A percentile compares a stretch with the other conserved stretches of the same genome.
These are phyloP conservation scores for Morphnarchus princeps DNA, from an alignment of 2,113 vertebrate genomes.

Conservation along the genomic window DNA sequence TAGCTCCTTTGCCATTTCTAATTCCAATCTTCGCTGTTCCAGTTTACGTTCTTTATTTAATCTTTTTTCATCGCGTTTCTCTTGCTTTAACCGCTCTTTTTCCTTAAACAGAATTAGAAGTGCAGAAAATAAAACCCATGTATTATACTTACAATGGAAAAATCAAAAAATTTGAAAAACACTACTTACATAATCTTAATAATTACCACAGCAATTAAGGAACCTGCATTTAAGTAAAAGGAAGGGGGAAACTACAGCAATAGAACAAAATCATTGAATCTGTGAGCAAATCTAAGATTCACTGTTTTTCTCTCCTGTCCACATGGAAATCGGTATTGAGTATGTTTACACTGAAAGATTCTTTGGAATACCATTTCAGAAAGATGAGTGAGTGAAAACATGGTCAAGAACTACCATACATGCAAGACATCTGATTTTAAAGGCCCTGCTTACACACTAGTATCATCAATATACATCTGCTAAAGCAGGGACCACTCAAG, in stretches of 20 bases:
- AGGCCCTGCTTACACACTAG: not conserved
- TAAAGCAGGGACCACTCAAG: not conserved
- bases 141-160: not conserved
- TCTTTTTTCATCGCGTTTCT: slow-evolving; percentile 92
- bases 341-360: not conserved
- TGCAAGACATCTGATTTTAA: not conserved
- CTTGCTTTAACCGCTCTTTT: slow-evolving; percentile 90
- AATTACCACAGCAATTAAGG: not conserved
- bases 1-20: slow-evolving; percentile 92
- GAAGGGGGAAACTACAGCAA: not conserved
- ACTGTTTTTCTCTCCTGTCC: not conserved
- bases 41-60: slow-evolving; percentile 93
- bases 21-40: slow-evolving; percentile 86
- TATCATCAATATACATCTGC: not conserved
- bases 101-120: slow-evolving; percentile 74
- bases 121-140: slow-evolving; percentile 18
- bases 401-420: not conserved
- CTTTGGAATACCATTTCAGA: not conserved
- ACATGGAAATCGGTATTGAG: not conserved
- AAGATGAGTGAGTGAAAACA: not conserved
- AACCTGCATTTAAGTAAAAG: not conserved
- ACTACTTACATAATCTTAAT: not conserved
- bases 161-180: slow-evolving; percentile 14
- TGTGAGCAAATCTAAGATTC: not conserved
- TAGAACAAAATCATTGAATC: not conserved